Evolutionary conservation across 2,888 invertebrate genomes (phyloP), one percentile per base, ranked within the genome.

Genomic region (Pseudococcus longispinus): DNA sequence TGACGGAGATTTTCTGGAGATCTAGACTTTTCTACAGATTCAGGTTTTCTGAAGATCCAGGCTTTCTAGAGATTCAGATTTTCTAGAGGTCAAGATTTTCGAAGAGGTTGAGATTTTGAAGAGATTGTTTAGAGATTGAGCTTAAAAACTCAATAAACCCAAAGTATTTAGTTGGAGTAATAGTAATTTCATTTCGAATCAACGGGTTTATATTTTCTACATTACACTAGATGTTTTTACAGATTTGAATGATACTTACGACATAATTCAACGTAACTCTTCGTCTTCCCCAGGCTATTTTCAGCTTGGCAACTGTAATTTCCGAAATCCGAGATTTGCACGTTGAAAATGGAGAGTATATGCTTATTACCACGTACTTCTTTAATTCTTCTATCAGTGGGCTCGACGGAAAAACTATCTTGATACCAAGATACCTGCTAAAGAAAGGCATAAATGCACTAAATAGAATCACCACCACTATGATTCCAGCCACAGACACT

Each of bases 261-360:
- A 9, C 94, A 94, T 88, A 94, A 92, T 90, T 94, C 94, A 91
- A 94, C 94, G 91, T 94, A 94, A 90, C 93, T 94, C 46, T 94
- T 93, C 26, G 94, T 93, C 18, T 94, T 92, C 15, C 94, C 94
- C 88, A 94, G 91, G 88, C 93, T 93, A 91, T 94, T 94, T 91
- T 94, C 94, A 0, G 94, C 94, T 37, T 94, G 93, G 90, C 94
- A 94, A 89, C 94, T 94, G 90, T 94, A 94, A 90, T 94, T 94
- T 44, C 94, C 94, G 89, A 94, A 94, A 90, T 94, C 94, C 88
- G 93, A 93, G 0, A 93, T 93, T 89, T 94, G 93, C 44, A 94
- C 94, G 89, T 94, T 93, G 46, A 93, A 92, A 84, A 94, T 93
- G 88, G 92, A 92, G 44, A 94, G 91, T 6, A 94, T 93, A 91